Conservation (phyloP, 2,113 vertebrate species). For the Scolopax mira region DNA sequence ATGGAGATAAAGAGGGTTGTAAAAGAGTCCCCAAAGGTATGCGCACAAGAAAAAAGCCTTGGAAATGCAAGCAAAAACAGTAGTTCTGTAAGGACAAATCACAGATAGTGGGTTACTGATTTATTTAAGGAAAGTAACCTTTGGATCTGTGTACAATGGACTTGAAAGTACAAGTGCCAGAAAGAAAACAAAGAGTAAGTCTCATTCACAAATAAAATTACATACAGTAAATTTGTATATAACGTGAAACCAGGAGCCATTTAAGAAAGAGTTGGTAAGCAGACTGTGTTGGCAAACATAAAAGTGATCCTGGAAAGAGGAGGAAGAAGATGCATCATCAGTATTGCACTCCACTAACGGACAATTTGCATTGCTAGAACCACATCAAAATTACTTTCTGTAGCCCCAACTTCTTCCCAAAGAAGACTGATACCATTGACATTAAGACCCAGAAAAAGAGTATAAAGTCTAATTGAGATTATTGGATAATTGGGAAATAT, state of each 20-base stretch:
- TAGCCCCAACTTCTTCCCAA: not conserved
- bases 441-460: not conserved
- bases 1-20: not conserved
- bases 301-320: not conserved
- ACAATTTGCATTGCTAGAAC: not conserved
- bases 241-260: not conserved
- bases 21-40: not conserved
- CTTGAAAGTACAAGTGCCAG: not conserved
- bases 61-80: not conserved
- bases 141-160: not conserved
- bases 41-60: not conserved
- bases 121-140: not conserved
- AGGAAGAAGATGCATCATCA: fast-evolving
- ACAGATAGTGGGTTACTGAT: not conserved
- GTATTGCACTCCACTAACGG: fast-evolving
- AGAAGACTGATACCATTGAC: not conserved
- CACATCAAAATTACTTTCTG: not conserved
- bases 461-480: not conserved
- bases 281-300: fast-evolving
- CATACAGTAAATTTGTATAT: not conserved
- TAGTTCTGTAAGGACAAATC: not conserved
- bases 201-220: not conserved
- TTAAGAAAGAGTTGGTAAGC: not conserved
- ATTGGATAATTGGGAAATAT: not conserved
- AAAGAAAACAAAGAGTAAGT: not conserved